Base-by-base conservation (phyloP, 1,140 invertebrate species). In the Bombyx mori region DNA sequence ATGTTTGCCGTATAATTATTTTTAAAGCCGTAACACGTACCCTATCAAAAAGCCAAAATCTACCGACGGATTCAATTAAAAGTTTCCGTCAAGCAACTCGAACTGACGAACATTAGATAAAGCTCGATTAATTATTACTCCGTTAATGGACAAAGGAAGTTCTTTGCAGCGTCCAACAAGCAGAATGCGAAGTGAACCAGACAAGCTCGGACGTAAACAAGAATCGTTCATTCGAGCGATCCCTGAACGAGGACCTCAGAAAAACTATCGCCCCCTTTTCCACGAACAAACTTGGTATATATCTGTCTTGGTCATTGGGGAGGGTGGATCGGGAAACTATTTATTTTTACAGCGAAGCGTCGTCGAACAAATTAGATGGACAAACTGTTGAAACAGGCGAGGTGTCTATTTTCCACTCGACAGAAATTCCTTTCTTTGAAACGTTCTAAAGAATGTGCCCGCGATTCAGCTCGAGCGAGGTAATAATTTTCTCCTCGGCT, bases 341-440 rank as follows among this genome's bases (percentile, higher is more conserved):
- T 86, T 86, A 81, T 86, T 86, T 84, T 83, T 83, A 78, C 81
- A 83, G 83, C 78, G 69, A 80, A 77, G 74, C 79, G 79, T 63
- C 79, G 75, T 64, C 73, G 83, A 84, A 84, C 81, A 86, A 86
- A 86, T 84, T 86, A 86, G 83, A 79, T 80, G 79, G 83, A 84
- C 83, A 84, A 83, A 86, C 83, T 84, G 81, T 84, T 79, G 77
- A 80, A 83, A 72, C 77, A 75, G 71, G 63, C 77, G 77, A 84
- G 79, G 79, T 84, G 83, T 84, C 81, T 83, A 77, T 86, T 79
- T 86, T 82, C 71, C 75, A 71, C 65, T 77, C 72, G 66, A 69
- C 61, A 75, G 58, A 74, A 84, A 84, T 83, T 81, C 75, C 77
- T 82, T 78, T 75, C 73, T 77, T 76, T 76, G 77, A 83, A 82